Evolutionary conservation across 2,888 invertebrate species (phyloP).

Genomic region (Adelognathus sp.): DNA sequence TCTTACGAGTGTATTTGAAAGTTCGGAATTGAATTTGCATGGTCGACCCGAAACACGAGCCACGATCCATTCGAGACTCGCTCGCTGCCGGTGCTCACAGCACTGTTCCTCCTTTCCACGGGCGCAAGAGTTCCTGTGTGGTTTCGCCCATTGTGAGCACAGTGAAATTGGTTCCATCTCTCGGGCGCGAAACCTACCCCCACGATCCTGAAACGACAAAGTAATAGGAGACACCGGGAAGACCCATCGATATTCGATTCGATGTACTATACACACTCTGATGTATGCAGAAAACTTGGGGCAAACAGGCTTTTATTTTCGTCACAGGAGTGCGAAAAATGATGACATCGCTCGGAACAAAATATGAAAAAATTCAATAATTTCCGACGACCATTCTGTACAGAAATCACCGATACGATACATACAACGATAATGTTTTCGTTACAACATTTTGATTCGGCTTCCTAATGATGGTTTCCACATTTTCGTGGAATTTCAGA

Average conservation of each 20-base stretch:
- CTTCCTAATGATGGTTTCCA: too few species aligned
- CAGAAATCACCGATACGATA: too few species aligned
- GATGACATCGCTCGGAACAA: not conserved
- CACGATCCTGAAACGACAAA: conserved; percentile 48
- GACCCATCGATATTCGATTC: conserved; percentile 44
- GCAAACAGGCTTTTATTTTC: not conserved
- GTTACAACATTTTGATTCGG: too few species aligned
- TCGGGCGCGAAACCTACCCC: not conserved
- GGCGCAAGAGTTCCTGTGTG: conserved; percentile 26
- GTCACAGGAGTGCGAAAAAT: conserved; percentile 20
- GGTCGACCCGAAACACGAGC: conserved; percentile 54
- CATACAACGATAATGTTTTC: too few species aligned
- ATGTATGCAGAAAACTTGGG: conserved; percentile 19
- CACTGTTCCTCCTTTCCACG: conserved; percentile 42
- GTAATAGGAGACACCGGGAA: conserved; percentile 43
- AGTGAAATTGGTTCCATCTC: conserved; percentile 51
- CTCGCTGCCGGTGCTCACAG: conserved; percentile 5
- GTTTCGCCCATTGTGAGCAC: conserved; percentile 53
- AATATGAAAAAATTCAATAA: too few species aligned
- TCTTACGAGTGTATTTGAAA: conserved; percentile 66
- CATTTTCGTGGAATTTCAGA: too few species aligned
- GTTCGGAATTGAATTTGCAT: conserved; percentile 62
- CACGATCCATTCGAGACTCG: conserved; percentile 47
- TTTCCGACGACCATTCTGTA: too few species aligned
- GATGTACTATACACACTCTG: conserved; percentile 11